Evolutionary conservation across 1,140 invertebrate species (phyloP), one percentile per base, ranked within the genome.

Genomic region (Maniola jurtina): DNA sequence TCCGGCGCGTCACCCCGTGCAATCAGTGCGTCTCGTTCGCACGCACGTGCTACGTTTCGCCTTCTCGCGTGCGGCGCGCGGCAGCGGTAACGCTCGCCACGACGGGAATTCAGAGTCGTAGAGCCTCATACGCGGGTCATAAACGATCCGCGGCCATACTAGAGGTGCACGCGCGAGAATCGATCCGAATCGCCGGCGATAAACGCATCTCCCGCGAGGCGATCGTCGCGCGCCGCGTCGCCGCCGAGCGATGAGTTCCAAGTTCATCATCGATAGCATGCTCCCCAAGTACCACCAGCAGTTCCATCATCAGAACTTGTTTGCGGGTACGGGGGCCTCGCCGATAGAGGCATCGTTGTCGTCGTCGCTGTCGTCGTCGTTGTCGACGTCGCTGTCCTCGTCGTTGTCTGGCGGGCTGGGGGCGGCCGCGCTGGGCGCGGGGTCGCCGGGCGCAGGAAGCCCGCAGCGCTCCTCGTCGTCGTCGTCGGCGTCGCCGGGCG

Each of bases 191-290:
- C 82, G 84, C 86, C 84, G 84, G 86, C 86, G 84, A 88, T 86
- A 86, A 86, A 88, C 85, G 86, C 86, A 88, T 86, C 85, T 85
- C 85, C 84, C 84, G 86, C 84, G 83, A 89, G 85, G 87, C 86
- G 88, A 88, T 78, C 84, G 88, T 87, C 84, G 88, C 86, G 89
- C 83, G 88, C 85, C 81, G 89, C 86, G 85, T 83, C 88, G 87
- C 81, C 81, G 81, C 91, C 92, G 91, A 92, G 94, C 94, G 93
- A 97, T 98, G 96, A 97, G 95, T 95, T 96, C 95, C 92, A 98
- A 98, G 95, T 97, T 97, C 93, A 95, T 97, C 94, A 97, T 98
- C 93, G 96, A 98, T 96, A 97, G 96, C 93, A 97, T 98, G 96
- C 95, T 98, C 92, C 96, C 96, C 78, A 98, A 98, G 94, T 98